Base-by-base conservation (phyloP, 1,140 invertebrate genomes). In the Brachionus sp. region DNA sequence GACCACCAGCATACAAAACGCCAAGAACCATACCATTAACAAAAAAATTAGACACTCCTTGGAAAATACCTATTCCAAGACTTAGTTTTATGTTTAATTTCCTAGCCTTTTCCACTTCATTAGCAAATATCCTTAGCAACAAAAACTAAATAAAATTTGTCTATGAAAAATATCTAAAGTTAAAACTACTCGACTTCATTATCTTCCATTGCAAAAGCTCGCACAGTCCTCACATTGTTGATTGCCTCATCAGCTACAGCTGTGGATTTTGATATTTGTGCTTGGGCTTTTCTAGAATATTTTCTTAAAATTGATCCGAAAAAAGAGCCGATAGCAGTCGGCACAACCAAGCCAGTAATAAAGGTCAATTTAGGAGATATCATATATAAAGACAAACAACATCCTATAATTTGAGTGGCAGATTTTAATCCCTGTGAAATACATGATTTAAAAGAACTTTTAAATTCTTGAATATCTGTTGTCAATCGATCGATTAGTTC, bases 401-500 rank as follows among this genome's bases (percentile, higher is more conserved):
- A 95, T 0, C 95, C 94, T 46, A 93, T 87, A 37, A 94, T 93
- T 90, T 97, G 95, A 10, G 94, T 93, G 13, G 91, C 87, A 82
- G 94, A 95, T 85, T 94, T 90, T 46, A 97, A 86, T 2, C 96
- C 95, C 88, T 95, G 94, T 4, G 95, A 94, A 82, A 98, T 92
- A 64, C 92, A 93, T 84, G 93, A 91, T 88, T 98, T 98, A 86
- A 98, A 98, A 4, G 94, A 94, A 86, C 95, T 95, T 90, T 98
- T 98, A 86, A 98, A 98, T 86, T 98, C 95, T 89, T 98, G 96
- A 19, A 98, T 93, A 91, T 98, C 96, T 84, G 93, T 92, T 29
- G 95, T 96, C 78, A 98, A 88, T 86, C 94, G 93, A 85, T 78
- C 90, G 39, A 96, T 91, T 64, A 98, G 90, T 90, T 97, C 95